These are phyloP conservation scores for Urocyon cinereoargenteus DNA, from an alignment of 2,797 vertebrate genomes.

Conservation along the genomic window DNA sequence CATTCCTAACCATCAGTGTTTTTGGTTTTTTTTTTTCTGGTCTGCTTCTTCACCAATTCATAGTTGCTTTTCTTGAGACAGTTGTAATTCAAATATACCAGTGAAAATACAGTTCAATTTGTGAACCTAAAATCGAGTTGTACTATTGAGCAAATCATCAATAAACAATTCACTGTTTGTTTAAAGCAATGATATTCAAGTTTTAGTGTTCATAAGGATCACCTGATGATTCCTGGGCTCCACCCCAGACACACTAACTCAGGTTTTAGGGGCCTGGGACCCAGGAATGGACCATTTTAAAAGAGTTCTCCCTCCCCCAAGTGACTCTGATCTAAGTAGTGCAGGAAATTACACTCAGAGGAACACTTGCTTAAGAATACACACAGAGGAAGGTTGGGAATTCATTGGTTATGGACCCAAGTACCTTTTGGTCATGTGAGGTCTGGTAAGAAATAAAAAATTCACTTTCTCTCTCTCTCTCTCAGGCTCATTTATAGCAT, in stretches of 20 bases:
- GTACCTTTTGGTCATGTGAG: background rate
- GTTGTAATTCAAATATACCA: constrained; percentile 15
- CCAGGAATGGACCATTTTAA: background rate
- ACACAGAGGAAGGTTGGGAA: background rate
- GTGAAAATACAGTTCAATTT: constrained; percentile 26
- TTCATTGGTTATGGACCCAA: background rate
- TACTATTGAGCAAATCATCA: constrained; percentile 38
- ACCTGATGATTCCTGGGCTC: background rate
- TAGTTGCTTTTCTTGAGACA: background rate
- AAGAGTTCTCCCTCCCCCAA: background rate
- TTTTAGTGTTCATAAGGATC: background rate
- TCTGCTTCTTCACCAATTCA: background rate
- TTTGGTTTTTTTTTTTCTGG: background rate
- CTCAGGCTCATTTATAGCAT: background rate
- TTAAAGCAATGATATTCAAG: background rate
- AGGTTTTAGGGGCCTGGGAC: background rate
- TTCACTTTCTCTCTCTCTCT: background rate
- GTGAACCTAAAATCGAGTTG: constrained; percentile 29
- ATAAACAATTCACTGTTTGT: constrained; percentile 34
- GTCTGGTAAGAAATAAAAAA: background rate
- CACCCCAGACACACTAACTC: background rate
- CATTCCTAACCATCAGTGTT: background rate
- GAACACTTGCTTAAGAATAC: background rate
- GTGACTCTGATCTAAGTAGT: background rate
- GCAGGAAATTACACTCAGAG: background rate